These are phyloP conservation scores for Propithecus coquereli DNA, from an alignment of 2,113 vertebrate species.

Conservation along the genomic window DNA sequence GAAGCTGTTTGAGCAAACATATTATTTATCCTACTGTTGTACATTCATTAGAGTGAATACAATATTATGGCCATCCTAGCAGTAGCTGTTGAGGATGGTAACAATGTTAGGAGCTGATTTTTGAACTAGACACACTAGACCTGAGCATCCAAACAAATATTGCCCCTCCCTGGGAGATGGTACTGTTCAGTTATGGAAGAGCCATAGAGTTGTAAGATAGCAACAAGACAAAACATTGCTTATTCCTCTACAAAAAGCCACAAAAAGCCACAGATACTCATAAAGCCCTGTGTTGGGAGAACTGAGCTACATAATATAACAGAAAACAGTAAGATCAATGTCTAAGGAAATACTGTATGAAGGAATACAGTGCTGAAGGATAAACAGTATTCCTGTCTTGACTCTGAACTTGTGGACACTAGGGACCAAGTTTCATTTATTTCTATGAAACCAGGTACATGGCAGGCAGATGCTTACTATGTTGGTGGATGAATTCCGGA, in stretches of 20 bases:
- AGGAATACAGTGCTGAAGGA: not conserved
- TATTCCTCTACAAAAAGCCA: not conserved
- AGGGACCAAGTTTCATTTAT: not conserved
- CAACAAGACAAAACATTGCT: not conserved
- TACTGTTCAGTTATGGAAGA: not conserved
- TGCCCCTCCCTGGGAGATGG: not conserved
- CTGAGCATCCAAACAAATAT: not conserved
- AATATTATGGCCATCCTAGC: not conserved
- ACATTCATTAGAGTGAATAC: not conserved
- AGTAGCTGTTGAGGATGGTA: not conserved
- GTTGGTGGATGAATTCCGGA: not conserved
- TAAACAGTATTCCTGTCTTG: not conserved
- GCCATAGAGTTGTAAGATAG: not conserved
- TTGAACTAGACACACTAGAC: not conserved
- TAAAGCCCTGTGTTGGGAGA: not conserved
- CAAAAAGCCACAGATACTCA: not conserved
- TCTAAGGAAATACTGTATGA: not conserved
- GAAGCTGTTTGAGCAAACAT: not conserved
- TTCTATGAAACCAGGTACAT: not conserved
- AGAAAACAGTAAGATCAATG: not conserved
- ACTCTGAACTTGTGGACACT: not conserved
- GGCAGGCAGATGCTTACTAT: not conserved
- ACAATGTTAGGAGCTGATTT: not conserved
- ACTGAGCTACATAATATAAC: not conserved
- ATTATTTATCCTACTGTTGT: not conserved